These are phyloP conservation scores for Diadumene lineata DNA, from an alignment of 92 coral and sea anemone species.

Conservation along the genomic window DNA sequence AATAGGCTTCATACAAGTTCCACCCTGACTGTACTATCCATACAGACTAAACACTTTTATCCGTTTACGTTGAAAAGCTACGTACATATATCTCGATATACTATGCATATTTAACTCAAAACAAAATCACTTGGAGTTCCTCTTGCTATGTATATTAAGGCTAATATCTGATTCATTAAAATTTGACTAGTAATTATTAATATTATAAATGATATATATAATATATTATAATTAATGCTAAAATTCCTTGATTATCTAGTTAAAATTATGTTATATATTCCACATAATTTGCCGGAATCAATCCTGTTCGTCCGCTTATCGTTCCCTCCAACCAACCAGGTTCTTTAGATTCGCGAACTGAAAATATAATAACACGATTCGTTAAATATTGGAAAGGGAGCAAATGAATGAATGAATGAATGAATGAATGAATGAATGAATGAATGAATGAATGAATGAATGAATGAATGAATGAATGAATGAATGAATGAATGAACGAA, in stretches of 20 bases:
- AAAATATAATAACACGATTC: neutral
- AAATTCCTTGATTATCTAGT: neutral
- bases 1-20: no score
- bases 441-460: neutral
- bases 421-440: neutral
- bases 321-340: conserved; percentile 99
- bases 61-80: no score
- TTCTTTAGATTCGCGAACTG: conserved; percentile 96
- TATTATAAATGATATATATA: no score
- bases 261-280: conserved; percentile 58
- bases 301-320: conserved; percentile 90
- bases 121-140: no score
- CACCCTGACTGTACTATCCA: no score
- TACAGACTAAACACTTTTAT: no score
- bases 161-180: conserved; percentile 16
- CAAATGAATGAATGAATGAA: neutral
- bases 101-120: no score
- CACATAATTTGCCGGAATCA: conserved; percentile 91
- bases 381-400: no score
- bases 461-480: neutral
- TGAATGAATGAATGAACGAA: neutral
- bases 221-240: conserved; percentile 39
- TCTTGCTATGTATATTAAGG: neutral
- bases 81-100: no score
- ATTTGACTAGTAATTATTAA: conserved; percentile 21